These are phyloP conservation scores for Cebidichthys violaceus DNA, from an alignment of 2,113 vertebrate genomes.

Conservation along the genomic window DNA sequence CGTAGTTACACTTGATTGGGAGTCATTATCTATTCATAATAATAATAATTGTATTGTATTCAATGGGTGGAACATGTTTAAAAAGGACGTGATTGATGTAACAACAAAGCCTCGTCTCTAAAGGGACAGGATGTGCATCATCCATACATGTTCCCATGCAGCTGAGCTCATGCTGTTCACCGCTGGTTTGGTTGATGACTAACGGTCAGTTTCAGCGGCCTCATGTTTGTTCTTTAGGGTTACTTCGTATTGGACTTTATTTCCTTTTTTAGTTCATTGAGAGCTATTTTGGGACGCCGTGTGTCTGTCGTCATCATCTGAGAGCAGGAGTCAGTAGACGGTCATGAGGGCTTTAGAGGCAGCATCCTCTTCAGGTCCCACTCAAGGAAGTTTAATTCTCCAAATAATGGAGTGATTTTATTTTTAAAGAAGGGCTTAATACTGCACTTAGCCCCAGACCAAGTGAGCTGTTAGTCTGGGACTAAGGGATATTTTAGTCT, in stretches of 20 bases:
- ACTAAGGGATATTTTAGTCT: too few species aligned
- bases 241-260: not conserved
- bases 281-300: slow-evolving; percentile 31
- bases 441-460: too few species aligned
- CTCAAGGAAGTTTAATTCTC: not conserved
- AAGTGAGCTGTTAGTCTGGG: too few species aligned
- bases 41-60: too few species aligned
- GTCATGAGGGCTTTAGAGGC: slow-evolving; percentile 32
- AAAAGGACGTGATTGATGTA: slow-evolving; percentile 20
- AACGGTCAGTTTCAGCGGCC: slow-evolving; percentile 10
- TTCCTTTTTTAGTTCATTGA: not conserved
- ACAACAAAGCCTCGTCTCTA: not conserved
- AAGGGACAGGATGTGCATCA: slow-evolving; percentile 51
- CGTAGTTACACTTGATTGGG: too few species aligned
- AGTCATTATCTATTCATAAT: too few species aligned
- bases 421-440: too few species aligned
- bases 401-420: not conserved
- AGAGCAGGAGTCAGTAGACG: slow-evolving; percentile 41
- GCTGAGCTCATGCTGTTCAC: slow-evolving; percentile 44
- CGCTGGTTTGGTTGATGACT: slow-evolving; percentile 24
- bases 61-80: not conserved
- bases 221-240: slow-evolving; percentile 15
- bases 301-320: slow-evolving; percentile 45
- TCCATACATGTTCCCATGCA: slow-evolving; percentile 24
- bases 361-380: slow-evolving; percentile 8